These are phyloP conservation scores for Polydrusus cervinus DNA, from an alignment of 2,888 invertebrate genomes.

Conservation along the genomic window DNA sequence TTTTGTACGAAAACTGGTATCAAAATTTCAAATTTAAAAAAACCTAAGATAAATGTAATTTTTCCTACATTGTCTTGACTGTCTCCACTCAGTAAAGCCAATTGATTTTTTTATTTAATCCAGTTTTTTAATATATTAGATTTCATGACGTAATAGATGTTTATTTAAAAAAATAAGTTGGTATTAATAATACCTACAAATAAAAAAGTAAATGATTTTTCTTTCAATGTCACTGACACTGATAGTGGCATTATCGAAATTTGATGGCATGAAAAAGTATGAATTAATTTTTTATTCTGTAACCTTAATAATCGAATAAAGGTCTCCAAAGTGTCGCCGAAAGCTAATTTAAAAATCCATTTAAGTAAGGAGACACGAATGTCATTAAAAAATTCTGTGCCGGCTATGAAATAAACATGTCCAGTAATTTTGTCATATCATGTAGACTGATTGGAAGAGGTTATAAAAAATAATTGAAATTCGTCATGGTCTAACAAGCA, in stretches of 20 bases:
- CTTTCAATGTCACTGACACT: not conserved
- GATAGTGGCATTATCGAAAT: not conserved
- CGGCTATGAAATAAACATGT: conserved; percentile 47
- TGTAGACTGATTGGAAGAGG: conserved; percentile 49
- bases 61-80: no score
- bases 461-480: conserved; percentile 49
- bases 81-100: no score
- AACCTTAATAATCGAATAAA: conserved; percentile 8
- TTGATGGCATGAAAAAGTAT: not conserved
- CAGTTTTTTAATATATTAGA: no score
- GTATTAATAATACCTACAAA: no score
- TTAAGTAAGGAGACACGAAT: conserved; percentile 26
- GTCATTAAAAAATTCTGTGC: conserved; percentile 27
- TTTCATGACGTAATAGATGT: no score
- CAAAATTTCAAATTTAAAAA: no score
- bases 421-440: conserved; percentile 50
- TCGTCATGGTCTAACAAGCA: conserved; percentile 46
- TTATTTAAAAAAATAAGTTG: no score
- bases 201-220: no score
- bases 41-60: no score
- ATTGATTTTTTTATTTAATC: no score
- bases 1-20: no score
- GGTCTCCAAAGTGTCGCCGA: conserved; percentile 24
- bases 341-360: conserved; percentile 43
- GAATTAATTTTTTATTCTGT: not conserved